Percentiles rank a stretch among this genome's conserved stretches.
Evolutionary conservation across 2,113 vertebrate species (phyloP).

Genomic region (Vulpes lagopus): DNA sequence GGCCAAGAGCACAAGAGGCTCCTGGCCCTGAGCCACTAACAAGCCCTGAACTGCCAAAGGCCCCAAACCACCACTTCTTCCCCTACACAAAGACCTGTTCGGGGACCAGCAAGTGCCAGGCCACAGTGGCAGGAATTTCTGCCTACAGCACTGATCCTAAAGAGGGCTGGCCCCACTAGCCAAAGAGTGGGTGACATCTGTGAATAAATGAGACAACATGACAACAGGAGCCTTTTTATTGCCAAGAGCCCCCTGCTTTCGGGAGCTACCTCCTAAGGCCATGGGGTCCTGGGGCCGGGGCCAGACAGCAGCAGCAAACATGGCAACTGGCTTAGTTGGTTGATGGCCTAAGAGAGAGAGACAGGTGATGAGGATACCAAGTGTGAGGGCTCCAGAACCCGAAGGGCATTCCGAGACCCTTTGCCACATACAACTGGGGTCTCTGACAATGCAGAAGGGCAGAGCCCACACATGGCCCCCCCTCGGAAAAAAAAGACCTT

Average conservation of each 20-base stretch:
- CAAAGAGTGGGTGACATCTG: accelerated
- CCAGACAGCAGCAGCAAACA: background rate
- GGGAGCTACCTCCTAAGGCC: background rate
- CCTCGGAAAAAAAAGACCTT: background rate
- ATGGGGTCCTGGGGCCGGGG: background rate
- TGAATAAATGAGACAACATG: background rate
- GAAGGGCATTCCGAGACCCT: background rate
- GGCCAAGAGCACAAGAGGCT: accelerated
- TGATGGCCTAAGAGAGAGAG: constrained; percentile 81
- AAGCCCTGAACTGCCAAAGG: background rate
- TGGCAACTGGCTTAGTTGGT: constrained; percentile 82
- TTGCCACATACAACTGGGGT: background rate
- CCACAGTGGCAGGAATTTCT: background rate
- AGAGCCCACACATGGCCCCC: background rate
- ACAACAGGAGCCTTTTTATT: constrained; percentile 64
- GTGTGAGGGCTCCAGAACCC: background rate
- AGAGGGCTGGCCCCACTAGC: background rate
- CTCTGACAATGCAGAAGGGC: accelerated
- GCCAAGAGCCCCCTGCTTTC: background rate
- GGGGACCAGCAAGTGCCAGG: accelerated
- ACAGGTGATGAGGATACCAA: accelerated
- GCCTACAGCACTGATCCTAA: accelerated
- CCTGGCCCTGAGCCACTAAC: accelerated
- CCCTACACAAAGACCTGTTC: background rate
- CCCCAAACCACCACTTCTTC: background rate